Conservation (phyloP, 1,140 invertebrate genomes). For the Metaphire vulgaris region DNA sequence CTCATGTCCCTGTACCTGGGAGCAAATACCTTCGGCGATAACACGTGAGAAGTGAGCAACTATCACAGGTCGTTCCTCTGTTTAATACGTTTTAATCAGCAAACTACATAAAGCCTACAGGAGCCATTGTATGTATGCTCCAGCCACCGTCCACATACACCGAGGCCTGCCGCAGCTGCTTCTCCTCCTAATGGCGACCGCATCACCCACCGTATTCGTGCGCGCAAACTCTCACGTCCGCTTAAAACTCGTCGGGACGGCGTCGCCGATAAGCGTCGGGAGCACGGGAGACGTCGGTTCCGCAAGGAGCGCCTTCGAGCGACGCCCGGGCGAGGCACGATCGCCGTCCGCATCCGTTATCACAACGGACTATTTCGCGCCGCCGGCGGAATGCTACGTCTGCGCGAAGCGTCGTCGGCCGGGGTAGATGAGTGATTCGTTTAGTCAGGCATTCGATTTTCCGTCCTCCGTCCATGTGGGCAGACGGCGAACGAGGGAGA, state of each 20-base stretch:
- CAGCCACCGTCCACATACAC: background rate
- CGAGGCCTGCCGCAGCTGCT: too few relatives aligned
- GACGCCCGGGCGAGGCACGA: too few relatives aligned
- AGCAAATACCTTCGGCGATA: too few relatives aligned
- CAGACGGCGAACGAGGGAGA: background rate
- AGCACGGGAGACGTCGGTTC: background rate
- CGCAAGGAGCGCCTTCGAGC: background rate
- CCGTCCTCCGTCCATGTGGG: background rate
- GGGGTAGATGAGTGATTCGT: background rate
- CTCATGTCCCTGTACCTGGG: too few relatives aligned
- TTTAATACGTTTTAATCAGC: background rate
- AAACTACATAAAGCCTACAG: background rate
- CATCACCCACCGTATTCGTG: background rate
- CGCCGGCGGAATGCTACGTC: background rate
- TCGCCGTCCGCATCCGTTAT: too few relatives aligned
- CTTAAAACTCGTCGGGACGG: background rate
- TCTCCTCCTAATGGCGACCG: background rate
- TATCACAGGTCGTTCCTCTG: background rate
- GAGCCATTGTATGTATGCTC: background rate
- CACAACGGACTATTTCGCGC: background rate
- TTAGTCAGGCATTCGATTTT: conserved; percentile 2
- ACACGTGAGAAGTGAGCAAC: background rate
- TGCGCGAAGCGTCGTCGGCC: background rate
- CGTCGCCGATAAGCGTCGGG: background rate
- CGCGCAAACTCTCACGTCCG: background rate